A percentile compares a stretch with the other conserved stretches of the same genome.
These are phyloP conservation scores for Carpatolechia fugitivella DNA, from an alignment of 2,888 invertebrate genomes.

Conservation along the genomic window DNA sequence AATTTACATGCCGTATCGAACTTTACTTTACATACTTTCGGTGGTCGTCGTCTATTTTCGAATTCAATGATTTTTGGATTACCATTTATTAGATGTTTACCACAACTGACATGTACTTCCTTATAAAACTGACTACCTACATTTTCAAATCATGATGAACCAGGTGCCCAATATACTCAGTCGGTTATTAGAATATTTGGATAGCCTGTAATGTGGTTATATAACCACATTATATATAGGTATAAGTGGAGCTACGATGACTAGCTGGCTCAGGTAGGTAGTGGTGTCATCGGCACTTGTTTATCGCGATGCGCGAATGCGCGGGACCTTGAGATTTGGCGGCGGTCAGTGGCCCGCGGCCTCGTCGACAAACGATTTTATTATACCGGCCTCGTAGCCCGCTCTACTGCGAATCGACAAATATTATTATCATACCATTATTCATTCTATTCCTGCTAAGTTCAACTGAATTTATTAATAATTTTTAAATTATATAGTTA, in stretches of 20 bases:
- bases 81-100: slow-evolving; percentile 34
- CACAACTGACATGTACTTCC: not conserved
- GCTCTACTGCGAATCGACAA: slow-evolving; percentile 43
- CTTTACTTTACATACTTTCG: too few species aligned
- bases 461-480: not conserved
- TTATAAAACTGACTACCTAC: not conserved
- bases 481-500: not conserved
- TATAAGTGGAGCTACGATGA: slow-evolving; percentile 7
- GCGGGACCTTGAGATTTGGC: slow-evolving; percentile 73
- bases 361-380: slow-evolving; percentile 48
- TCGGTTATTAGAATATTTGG: not conserved
- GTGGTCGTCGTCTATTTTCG: slow-evolving; percentile 39
- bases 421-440: slow-evolving; percentile 45
- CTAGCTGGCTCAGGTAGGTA: slow-evolving; percentile 18
- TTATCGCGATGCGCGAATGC: slow-evolving; percentile 66
- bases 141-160: too few species aligned
- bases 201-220: not conserved
- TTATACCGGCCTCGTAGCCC: slow-evolving; percentile 44
- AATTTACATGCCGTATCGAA: slow-evolving; percentile 57
- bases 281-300: slow-evolving; percentile 58
- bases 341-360: slow-evolving; percentile 66
- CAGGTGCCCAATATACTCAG: too few species aligned
- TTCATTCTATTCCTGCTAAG: not conserved
- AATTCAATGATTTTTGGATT: slow-evolving; percentile 49
- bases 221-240: too few species aligned